These are phyloP conservation scores for Paratrypauchen microcephalus DNA, from an alignment of 2,797 vertebrate species.

Conservation along the genomic window DNA sequence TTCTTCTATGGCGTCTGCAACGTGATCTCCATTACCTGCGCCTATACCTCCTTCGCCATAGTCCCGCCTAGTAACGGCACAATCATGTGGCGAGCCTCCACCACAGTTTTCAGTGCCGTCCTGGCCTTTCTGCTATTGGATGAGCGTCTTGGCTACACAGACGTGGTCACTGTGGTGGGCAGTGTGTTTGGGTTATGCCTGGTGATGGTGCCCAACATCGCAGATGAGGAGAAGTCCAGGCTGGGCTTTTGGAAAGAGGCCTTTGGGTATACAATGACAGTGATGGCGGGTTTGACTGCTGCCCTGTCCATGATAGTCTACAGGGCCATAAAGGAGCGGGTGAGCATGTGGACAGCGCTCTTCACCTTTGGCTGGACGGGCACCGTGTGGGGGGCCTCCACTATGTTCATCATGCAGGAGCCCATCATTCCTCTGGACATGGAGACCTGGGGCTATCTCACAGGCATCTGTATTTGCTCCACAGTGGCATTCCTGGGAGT, in stretches of 20 bases:
- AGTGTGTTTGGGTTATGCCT: constrained; percentile 94
- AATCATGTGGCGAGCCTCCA: constrained; percentile 97
- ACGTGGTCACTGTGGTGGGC: constrained; percentile 87
- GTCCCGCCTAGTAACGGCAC: constrained; percentile 97
- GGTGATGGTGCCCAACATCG: constrained; percentile 95
- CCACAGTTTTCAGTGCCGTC: constrained; percentile 93
- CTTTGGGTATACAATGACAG: constrained; percentile 97
- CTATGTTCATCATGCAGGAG: constrained; percentile 98
- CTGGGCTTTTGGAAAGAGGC: constrained; percentile 95
- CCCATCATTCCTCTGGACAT: constrained; percentile 93
- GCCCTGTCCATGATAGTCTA: constrained; percentile 98
- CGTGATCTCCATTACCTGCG: constrained; percentile 97
- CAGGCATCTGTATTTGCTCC: constrained; percentile 94
- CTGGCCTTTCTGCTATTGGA: constrained; percentile 93
- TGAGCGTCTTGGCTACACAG: constrained; percentile 88
- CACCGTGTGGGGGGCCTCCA: constrained; percentile 92
- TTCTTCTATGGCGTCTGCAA: constrained; percentile 97
- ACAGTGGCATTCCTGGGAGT: constrained; percentile 95
- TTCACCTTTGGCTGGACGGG: constrained; percentile 99
- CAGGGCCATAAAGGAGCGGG: constrained; percentile 92
- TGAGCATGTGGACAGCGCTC: constrained; percentile 98
- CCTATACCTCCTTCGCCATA: constrained; percentile 96
- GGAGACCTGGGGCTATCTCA: constrained; percentile 97
- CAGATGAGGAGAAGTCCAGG: constrained; percentile 86
- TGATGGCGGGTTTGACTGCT: constrained; percentile 94